Evolutionary conservation across 2,113 vertebrate genomes (phyloP), one percentile per base, ranked within the genome.

Genomic region (Planiliza haematocheilus): DNA sequence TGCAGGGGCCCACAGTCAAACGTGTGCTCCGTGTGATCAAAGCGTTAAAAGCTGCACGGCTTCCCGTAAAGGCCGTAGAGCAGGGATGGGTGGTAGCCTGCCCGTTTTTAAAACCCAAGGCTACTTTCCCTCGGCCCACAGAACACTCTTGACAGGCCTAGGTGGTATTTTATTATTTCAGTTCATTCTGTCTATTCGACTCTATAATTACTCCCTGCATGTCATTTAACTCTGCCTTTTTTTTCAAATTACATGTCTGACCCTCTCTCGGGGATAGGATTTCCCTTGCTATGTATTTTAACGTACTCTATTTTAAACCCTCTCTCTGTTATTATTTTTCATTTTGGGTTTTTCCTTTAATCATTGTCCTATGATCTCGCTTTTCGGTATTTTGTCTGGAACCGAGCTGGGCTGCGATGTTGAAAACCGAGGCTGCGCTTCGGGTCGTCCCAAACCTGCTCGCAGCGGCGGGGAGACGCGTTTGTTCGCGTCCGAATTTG

Each of bases 201-300:
- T 91, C 93, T 93, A 91, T 93, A 93, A 94, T 93, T 94, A 93
- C 88, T 91, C 86, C 62, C 51, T 84, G 51, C 82, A 88, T 88
- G 86, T 89, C 86, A 89, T 90, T 91, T 88, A 92, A 85, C 85
- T 74, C 79, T 70, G 80, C 70, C 76, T 86, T 84, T 87, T 71
- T 91, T 91, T 89, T 94, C 74, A 94, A 94, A 94, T 94, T 93
- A 94, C 91, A 94, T 74, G 92, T 91, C 90, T 93, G 88, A 88
- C 83, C 86, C 85, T 87, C 82, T 84, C 82, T 88, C 56, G 1
- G 70, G 90, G 88, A 89, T 93, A 91, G 84, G 90, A 91, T 93
- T 93, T 93, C 91, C 85, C 83, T 87, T 81, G 88, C 73, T 60
- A 70, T 89, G 82, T 91, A 91, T 93, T 92, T 92, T 90, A 86